Conservation (phyloP, 2,888 invertebrate genomes). For the Geotrupes spiniger region DNA sequence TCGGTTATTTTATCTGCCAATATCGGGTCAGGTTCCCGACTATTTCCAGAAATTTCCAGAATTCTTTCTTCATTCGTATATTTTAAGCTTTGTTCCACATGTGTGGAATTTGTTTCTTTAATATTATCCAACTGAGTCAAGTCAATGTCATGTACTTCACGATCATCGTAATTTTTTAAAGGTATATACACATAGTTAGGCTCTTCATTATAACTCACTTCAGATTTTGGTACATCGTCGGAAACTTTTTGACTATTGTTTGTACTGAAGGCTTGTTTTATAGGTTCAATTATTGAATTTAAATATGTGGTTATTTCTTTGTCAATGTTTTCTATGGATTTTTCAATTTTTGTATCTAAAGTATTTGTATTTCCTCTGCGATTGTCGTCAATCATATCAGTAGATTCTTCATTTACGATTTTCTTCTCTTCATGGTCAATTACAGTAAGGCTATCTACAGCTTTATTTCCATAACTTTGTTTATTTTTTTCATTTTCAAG, state of each 20-base stretch:
- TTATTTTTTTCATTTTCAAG: no score
- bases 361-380: neutral
- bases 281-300: conserved; percentile 12
- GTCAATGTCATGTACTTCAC: neutral
- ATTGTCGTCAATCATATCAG: neutral
- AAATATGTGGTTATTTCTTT: conserved; percentile 11
- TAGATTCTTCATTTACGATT: no score
- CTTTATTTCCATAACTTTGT: no score
- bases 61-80: neutral
- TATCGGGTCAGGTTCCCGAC: no score
- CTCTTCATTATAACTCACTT: no score
- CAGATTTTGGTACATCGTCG: no score
- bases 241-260: conserved; percentile 1
- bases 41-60: no score
- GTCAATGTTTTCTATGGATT: neutral
- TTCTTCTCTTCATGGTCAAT: no score
- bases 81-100: neutral
- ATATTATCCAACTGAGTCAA: no score
- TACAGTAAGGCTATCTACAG: no score
- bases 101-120: neutral
- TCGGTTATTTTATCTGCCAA: no score
- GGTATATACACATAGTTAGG: conserved; percentile 10
- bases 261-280: conserved; percentile 10
- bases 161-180: conserved; percentile 10
- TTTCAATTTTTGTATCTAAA: neutral